Conservation (phyloP, 2,797 vertebrate species). For the Ispidina lecontei region DNA sequence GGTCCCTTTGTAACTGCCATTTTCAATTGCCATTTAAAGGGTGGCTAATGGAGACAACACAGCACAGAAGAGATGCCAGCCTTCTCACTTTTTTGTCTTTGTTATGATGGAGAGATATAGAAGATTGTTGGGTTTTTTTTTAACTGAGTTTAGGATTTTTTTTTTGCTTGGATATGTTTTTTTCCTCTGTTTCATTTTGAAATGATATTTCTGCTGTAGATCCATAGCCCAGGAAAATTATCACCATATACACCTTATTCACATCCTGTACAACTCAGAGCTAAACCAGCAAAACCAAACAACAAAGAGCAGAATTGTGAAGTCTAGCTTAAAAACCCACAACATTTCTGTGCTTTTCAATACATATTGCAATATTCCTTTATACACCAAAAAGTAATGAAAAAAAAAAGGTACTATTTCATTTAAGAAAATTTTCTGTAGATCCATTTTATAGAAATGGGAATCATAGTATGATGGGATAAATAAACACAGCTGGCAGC, state of each 20-base stretch:
- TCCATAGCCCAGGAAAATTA: neutral
- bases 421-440: neutral
- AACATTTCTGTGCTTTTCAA: neutral
- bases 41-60: constrained; percentile 29
- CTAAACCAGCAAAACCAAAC: neutral
- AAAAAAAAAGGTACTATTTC: neutral
- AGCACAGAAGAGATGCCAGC: neutral
- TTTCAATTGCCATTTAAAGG: constrained; percentile 43
- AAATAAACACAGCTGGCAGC: neutral
- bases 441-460: neutral
- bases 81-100: constrained; percentile 1
- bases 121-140: neutral
- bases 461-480: neutral
- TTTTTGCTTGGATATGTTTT: neutral
- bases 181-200: neutral
- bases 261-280: neutral
- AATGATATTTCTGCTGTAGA: neutral
- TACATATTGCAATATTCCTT: neutral
- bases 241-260: neutral
- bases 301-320: neutral
- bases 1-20: constrained; percentile 13
- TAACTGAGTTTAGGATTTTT: neutral
- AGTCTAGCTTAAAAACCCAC: neutral
- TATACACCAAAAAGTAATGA: neutral
- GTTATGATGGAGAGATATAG: neutral